phyloP scores from a whole-genome alignment of 2,888 invertebrate species.

The Orthosia gracilis region DNA sequence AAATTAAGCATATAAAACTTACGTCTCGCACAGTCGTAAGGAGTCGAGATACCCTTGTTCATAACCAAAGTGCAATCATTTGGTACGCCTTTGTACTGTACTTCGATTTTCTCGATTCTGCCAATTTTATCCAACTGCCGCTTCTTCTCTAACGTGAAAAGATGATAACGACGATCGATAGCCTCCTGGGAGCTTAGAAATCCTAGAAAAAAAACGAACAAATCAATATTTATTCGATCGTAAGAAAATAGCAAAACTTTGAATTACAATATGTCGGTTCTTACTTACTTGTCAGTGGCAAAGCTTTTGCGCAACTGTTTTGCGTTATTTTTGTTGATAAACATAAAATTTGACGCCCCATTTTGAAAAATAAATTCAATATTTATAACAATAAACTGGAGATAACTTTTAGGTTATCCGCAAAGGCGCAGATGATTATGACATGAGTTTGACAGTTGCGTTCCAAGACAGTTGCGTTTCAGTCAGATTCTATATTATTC shows the following conservation, averaged over 20 bases:
- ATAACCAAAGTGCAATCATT: slow-evolving; percentile 95
- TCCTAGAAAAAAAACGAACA: slow-evolving; percentile 76
- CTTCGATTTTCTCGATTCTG: slow-evolving; percentile 97
- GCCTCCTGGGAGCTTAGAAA: slow-evolving; percentile 89
- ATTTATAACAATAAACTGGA: slow-evolving; percentile 25
- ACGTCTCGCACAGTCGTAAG: slow-evolving; percentile 98
- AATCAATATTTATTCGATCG: background rate
- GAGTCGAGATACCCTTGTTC: slow-evolving; percentile 98
- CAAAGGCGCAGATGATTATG: slow-evolving; percentile 52
- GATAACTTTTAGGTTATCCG: slow-evolving; percentile 69
- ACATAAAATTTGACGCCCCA: slow-evolving; percentile 78
- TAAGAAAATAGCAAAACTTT: background rate
- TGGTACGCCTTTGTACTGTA: slow-evolving; percentile 94
- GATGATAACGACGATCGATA: slow-evolving; percentile 91
- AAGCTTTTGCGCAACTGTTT: slow-evolving; percentile 68
- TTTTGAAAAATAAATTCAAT: slow-evolving; percentile 68
- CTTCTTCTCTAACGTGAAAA: slow-evolving; percentile 95
- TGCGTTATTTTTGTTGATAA: slow-evolving; percentile 74
- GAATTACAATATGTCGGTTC: background rate
- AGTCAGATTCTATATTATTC: no score
- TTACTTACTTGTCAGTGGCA: slow-evolving; percentile 73
- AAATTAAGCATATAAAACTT: slow-evolving; percentile 74
- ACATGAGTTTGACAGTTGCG: slow-evolving; percentile 42
- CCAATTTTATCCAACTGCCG: slow-evolving; percentile 94
- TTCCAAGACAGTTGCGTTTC: no score